Evolutionary conservation across 2,888 invertebrate genomes (phyloP).

Genomic region (Mactromeris polynyma): DNA sequence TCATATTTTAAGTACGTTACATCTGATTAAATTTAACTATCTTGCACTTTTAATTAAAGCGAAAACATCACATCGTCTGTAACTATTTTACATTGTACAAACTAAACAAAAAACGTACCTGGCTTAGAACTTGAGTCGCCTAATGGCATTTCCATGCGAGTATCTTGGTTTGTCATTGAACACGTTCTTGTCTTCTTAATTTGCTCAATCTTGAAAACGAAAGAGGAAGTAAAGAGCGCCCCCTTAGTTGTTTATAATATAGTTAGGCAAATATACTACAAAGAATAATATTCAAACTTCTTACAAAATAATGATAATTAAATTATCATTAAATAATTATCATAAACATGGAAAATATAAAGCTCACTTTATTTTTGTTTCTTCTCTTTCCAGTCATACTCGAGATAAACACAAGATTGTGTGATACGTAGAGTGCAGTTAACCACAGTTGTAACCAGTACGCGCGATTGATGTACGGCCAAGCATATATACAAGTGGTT

Average conservation of each 20-base stretch:
- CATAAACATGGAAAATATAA: neutral
- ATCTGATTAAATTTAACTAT: neutral
- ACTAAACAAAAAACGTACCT: neutral
- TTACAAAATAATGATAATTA: neutral
- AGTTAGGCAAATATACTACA: neutral
- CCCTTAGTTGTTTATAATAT: too few relatives aligned
- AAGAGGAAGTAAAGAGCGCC: constrained; percentile 41
- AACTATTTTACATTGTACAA: neutral
- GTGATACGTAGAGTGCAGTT: neutral
- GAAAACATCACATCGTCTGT: too few relatives aligned
- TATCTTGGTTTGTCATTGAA: neutral
- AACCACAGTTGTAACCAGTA: neutral
- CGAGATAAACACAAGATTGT: neutral
- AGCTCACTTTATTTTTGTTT: neutral
- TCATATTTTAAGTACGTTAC: neutral
- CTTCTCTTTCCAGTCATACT: neutral
- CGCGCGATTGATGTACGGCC: neutral
- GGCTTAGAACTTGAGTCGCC: too few relatives aligned
- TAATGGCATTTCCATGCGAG: neutral
- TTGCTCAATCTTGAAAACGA: constrained; percentile 4
- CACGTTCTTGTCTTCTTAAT: neutral
- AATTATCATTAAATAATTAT: neutral
- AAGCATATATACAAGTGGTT: neutral
- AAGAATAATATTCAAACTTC: neutral
- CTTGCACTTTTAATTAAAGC: neutral